A percentile compares a stretch with the other conserved stretches of the same genome.
Evolutionary conservation across 2,888 invertebrate species (phyloP).

Genomic region (Euplagia quadripunctaria): DNA sequence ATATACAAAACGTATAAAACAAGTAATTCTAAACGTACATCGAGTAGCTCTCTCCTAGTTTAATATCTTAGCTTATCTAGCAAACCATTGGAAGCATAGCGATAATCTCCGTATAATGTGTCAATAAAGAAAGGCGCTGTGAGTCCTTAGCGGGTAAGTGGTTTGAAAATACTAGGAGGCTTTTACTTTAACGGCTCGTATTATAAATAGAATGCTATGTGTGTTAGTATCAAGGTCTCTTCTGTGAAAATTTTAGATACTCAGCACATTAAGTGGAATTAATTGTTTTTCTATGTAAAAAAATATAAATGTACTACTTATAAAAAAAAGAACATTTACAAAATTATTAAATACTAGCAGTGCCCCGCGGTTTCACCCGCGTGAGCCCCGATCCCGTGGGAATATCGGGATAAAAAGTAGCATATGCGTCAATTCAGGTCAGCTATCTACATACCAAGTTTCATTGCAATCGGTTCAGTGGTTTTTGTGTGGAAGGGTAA

Average conservation of each 20-base stretch:
- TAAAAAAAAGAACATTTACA: too few relatives aligned
- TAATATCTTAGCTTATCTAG: constrained; percentile 37
- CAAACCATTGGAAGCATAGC: constrained; percentile 17
- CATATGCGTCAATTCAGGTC: too few relatives aligned
- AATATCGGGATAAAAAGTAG: too few relatives aligned
- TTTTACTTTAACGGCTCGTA: constrained; percentile 11
- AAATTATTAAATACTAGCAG: too few relatives aligned
- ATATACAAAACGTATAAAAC: constrained; percentile 2
- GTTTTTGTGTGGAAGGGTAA: too few relatives aligned
- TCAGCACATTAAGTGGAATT: neutral
- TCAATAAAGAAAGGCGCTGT: constrained; percentile 29
- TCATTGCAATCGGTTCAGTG: too few relatives aligned
- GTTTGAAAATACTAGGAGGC: constrained; percentile 39
- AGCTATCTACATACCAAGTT: too few relatives aligned
- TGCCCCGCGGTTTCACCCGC: too few relatives aligned
- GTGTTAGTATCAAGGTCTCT: neutral
- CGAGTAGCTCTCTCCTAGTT: constrained; percentile 25
- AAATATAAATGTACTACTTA: too few relatives aligned
- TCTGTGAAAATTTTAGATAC: neutral
- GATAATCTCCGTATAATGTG: constrained; percentile 25
- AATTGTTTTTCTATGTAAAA: too few relatives aligned
- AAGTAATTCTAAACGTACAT: constrained; percentile 16
- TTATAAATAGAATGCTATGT: constrained; percentile 3
- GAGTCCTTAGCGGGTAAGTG: constrained; percentile 40
- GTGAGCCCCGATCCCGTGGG: too few relatives aligned